Base-by-base conservation (phyloP, 2,888 invertebrate species). In the Papilio protenor region DNA sequence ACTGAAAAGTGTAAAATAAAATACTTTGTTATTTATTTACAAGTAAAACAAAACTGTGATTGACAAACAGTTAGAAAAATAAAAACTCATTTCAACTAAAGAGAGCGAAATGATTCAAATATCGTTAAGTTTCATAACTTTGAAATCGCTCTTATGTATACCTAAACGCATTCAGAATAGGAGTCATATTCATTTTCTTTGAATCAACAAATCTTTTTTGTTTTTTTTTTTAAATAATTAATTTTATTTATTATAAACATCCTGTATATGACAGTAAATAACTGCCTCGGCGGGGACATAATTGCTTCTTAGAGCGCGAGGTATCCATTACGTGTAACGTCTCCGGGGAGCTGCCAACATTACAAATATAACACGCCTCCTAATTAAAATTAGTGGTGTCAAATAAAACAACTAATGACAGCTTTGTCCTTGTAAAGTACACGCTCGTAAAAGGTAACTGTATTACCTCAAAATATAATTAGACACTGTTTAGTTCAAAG, bases 291-390 rank as follows among this genome's bases (percentile, higher is more conserved):
- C 57, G 40, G 55, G 73, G 47, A 77, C 69, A 69, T 77, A 77
- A 73, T 73, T 73, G 73, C 57, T 69, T 57, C 73, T 59, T 69
- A 73, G 73, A 73, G 77, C 77, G 77, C 69, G 59, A 73, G 73
- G 21, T 59, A 40, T 77, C 77, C 66, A 73, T 77, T 77, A 77
- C 73, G n/a, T 23, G 73, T 57, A 73, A 77, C 69, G 69, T 47
- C 77, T 66, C 73, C 18, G 27, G 72, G 77, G 77, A 66, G 57
- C 73, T 73, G 59, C 47, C 47, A 55, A 55, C 69, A 73, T 69
- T 69, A 77, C 57, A 69, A 73, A 77, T 55, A 73, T 69, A 18
- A 69, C 69, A 47, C 55, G 16, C 33, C n/a, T 12, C 33, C 18
- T 77, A 73, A 77, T 77, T 73, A 73, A 49, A 40, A 8, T 72